Conservation (phyloP, 1,140 invertebrate species). For the Dendroctonus valens region DNA sequence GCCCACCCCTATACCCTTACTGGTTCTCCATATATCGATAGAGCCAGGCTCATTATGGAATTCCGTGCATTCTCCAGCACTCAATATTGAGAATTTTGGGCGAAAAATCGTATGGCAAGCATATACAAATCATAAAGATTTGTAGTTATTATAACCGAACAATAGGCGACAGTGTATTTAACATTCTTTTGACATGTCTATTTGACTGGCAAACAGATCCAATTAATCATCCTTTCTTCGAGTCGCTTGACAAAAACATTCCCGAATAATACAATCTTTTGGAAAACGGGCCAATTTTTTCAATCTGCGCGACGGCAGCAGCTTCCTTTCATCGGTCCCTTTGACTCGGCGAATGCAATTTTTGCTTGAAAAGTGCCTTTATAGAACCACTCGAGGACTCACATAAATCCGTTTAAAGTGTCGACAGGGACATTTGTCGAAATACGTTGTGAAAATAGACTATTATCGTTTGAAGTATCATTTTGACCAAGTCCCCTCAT, state of each 20-base stretch:
- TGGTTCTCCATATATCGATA: too few species aligned
- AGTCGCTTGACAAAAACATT: slow-evolving; percentile 16
- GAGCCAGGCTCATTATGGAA: too few species aligned
- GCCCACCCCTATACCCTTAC: too few species aligned
- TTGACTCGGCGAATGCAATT: slow-evolving; percentile 41
- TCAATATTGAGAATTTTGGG: too few species aligned
- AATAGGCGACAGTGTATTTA: slow-evolving; percentile 11
- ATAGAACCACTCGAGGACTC: slow-evolving; percentile 37
- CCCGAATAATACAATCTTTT: not conserved
- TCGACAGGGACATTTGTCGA: slow-evolving; percentile 42
- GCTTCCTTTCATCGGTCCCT: slow-evolving; percentile 37
- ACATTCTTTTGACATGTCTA: slow-evolving; percentile 11
- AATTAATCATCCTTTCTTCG: slow-evolving; percentile 35
- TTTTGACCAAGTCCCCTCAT: slow-evolving; percentile 38
- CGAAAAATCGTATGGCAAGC: too few species aligned
- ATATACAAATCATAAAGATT: not conserved
- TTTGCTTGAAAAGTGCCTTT: slow-evolving; percentile 40
- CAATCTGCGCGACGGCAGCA: slow-evolving; percentile 14
- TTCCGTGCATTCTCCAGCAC: too few species aligned
- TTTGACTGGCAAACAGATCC: slow-evolving; percentile 10
- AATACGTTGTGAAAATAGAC: slow-evolving; percentile 40
- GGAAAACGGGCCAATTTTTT: slow-evolving; percentile 23
- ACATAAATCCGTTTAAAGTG: slow-evolving; percentile 43
- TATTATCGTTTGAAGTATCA: slow-evolving; percentile 43
- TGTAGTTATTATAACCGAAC: slow-evolving; percentile 10